Percentiles rank a stretch among this genome's conserved stretches.
phyloP scores from a whole-genome alignment of 1,140 invertebrate genomes.

The Drosophila paulistorum region DNA sequence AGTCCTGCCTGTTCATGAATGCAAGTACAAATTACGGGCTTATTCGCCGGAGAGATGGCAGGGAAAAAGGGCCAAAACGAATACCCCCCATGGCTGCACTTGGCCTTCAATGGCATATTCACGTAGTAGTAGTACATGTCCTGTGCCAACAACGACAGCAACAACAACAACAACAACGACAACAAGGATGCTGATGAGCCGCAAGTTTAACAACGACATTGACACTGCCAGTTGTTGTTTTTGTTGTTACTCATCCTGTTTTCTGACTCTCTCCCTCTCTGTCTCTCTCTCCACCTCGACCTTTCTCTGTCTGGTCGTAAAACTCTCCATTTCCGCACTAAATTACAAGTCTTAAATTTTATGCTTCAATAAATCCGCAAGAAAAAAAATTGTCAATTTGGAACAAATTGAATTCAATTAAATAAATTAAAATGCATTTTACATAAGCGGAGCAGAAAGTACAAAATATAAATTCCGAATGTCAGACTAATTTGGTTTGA shows the following conservation, averaged over 20 bases:
- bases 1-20: constrained; percentile 59
- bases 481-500: background rate
- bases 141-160: constrained; percentile 43
- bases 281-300: background rate
- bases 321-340: constrained; percentile 57
- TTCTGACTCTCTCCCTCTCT: background rate
- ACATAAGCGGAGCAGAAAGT: constrained; percentile 58
- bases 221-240: constrained; percentile 60
- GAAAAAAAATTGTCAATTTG: constrained; percentile 56
- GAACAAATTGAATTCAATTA: constrained; percentile 77
- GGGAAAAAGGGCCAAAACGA: constrained; percentile 22
- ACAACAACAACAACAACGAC: constrained; percentile 24
- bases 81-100: constrained; percentile 61
- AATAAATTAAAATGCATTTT: constrained; percentile 79
- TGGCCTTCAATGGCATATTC: constrained; percentile 63
- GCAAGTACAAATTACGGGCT: constrained; percentile 79
- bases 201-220: constrained; percentile 64
- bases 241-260: constrained; percentile 9
- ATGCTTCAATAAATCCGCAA: constrained; percentile 75
- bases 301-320: constrained; percentile 42
- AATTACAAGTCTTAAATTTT: constrained; percentile 74
- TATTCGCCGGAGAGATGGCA: constrained; percentile 52
- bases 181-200: constrained; percentile 50
- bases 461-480: constrained; percentile 43
- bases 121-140: constrained; percentile 49